Percentiles rank a stretch among this genome's conserved stretches.
phyloP scores from a whole-genome alignment of 2,888 invertebrate genomes.

The Athripsodes cinereus region DNA sequence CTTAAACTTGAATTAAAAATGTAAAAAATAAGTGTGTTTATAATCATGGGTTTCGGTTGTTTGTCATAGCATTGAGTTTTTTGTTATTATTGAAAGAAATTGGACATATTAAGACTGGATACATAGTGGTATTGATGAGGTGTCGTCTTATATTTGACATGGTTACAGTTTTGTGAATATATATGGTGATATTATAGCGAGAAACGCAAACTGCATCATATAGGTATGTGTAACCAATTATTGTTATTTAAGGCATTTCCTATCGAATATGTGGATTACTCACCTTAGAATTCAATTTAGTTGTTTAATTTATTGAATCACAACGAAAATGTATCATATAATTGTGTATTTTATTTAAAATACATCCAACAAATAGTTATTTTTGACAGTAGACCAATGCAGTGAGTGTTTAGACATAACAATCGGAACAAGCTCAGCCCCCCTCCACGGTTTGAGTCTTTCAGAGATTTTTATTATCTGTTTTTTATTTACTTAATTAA shows the following conservation, averaged over 20 bases:
- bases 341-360: neutral
- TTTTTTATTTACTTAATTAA: too few relatives aligned
- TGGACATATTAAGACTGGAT: neutral
- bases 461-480: too few relatives aligned
- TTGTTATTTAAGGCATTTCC: neutral
- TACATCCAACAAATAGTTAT: neutral
- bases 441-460: too few relatives aligned
- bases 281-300: neutral
- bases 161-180: neutral
- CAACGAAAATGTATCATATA: neutral
- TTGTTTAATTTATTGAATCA: too few relatives aligned
- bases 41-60: neutral
- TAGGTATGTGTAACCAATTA: neutral
- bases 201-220: neutral
- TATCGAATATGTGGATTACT: neutral
- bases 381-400: too few relatives aligned
- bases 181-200: neutral
- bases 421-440: too few relatives aligned
- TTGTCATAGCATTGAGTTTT: neutral
- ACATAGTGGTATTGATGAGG: neutral
- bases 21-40: neutral
- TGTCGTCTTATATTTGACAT: neutral
- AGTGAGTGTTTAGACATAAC: too few relatives aligned
- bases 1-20: slow-evolving; percentile 2
- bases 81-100: neutral